These are phyloP conservation scores for Petrocephalus zakoni DNA, from an alignment of 2,113 vertebrate species.

Conservation along the genomic window DNA sequence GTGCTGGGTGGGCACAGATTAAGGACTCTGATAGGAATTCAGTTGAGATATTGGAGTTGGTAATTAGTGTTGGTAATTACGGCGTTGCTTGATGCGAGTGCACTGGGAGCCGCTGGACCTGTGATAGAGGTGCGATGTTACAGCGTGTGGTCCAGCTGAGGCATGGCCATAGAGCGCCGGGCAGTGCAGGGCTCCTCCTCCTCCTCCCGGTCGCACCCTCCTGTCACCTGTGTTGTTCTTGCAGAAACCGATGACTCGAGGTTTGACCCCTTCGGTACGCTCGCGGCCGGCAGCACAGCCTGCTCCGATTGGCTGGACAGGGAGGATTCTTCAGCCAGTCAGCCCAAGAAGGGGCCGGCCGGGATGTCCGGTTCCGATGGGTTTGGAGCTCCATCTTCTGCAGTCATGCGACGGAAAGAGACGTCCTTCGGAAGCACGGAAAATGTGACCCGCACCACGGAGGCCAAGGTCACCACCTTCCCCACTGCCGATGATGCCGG, in stretches of 20 bases:
- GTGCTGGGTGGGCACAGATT: background rate
- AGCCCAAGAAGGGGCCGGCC: constrained; percentile 59
- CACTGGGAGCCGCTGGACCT: background rate
- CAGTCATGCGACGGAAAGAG: constrained; percentile 70
- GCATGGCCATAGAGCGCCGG: background rate
- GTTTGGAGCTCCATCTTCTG: constrained; percentile 51
- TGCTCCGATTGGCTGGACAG: constrained; percentile 84
- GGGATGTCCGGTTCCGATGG: constrained; percentile 52
- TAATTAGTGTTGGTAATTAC: background rate
- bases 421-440: constrained; percentile 79
- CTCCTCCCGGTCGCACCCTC: background rate
- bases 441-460: constrained; percentile 69
- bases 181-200: background rate
- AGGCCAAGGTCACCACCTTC: constrained; percentile 70
- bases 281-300: constrained; percentile 67
- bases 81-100: background rate
- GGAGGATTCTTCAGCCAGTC: constrained; percentile 63
- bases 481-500: constrained; percentile 54
- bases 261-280: constrained; percentile 79
- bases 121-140: background rate
- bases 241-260: constrained; percentile 88
- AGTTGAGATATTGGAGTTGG: background rate
- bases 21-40: background rate
- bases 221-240: constrained; percentile 60
- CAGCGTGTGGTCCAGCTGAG: background rate